A percentile compares a stretch with the other conserved stretches of the same genome.
Evolutionary conservation across 2,888 invertebrate genomes (phyloP).

Genomic region (Lasioglossum malachurum): DNA sequence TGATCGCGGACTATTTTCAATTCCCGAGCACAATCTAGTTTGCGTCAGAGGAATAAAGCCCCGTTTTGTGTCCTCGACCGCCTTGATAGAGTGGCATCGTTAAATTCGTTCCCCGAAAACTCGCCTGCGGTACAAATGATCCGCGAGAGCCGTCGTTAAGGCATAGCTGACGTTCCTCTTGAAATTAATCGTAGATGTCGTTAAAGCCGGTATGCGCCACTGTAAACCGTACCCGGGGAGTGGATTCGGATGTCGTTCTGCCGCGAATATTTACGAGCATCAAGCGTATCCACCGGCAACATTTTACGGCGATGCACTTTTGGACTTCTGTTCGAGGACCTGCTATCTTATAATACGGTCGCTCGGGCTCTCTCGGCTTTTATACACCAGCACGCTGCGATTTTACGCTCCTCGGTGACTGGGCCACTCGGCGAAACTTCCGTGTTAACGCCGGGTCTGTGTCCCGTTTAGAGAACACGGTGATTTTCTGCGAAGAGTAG

Average conservation of each 20-base stretch:
- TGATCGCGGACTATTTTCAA: slow-evolving; percentile 28
- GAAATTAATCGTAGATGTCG: slow-evolving; percentile 51
- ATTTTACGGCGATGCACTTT: background rate
- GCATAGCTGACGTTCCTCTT: slow-evolving; percentile 53
- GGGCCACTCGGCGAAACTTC: background rate
- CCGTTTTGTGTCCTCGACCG: background rate
- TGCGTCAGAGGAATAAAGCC: slow-evolving; percentile 11
- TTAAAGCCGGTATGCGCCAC: slow-evolving; percentile 40
- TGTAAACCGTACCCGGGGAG: slow-evolving; percentile 14
- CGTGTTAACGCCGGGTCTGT: background rate
- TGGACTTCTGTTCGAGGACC: background rate
- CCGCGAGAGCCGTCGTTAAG: slow-evolving; percentile 35
- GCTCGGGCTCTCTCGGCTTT: background rate
- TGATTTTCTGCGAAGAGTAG: background rate
- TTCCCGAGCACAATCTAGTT: background rate
- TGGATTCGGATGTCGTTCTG: slow-evolving; percentile 23
- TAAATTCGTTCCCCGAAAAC: slow-evolving; percentile 38
- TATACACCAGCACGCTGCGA: background rate
- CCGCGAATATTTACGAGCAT: slow-evolving; percentile 8
- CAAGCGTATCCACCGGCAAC: background rate
- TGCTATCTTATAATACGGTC: background rate
- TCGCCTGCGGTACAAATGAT: slow-evolving; percentile 21
- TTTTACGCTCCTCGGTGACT: background rate
- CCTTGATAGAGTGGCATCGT: slow-evolving; percentile 39
- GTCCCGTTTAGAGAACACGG: background rate